These are phyloP conservation scores for Anhinga rufa DNA, from an alignment of 2,113 vertebrate genomes.

Conservation along the genomic window DNA sequence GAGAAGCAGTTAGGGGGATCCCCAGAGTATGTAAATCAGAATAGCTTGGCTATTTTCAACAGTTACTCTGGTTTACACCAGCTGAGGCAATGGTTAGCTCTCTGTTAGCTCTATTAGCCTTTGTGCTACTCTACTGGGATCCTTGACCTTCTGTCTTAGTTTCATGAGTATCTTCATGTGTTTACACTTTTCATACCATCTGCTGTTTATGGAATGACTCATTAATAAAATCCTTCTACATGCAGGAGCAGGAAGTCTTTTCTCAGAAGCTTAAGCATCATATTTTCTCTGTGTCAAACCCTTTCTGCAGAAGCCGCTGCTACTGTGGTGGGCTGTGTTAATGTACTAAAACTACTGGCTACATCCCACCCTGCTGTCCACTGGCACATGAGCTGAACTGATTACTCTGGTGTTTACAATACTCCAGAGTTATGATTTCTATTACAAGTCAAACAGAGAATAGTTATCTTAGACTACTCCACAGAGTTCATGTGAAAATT, in stretches of 20 bases:
- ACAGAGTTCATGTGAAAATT: not conserved
- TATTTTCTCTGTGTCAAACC: not conserved
- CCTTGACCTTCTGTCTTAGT: not conserved
- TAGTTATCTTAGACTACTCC: not conserved
- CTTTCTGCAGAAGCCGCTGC: not conserved
- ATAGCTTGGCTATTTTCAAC: not conserved
- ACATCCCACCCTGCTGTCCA: not conserved
- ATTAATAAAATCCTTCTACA: not conserved
- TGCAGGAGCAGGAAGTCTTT: not conserved
- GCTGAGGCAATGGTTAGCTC: not conserved
- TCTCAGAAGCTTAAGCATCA: not conserved
- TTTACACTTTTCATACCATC: not conserved
- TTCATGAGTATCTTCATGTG: constrained; percentile 5
- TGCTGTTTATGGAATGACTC: constrained; percentile 33
- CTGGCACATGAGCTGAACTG: not conserved
- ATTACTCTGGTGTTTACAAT: not conserved
- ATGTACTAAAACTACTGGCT: not conserved
- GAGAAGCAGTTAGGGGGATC: not conserved
- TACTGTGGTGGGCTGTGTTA: not conserved
- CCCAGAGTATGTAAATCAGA: not conserved
- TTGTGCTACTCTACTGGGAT: not conserved
- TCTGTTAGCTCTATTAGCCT: not conserved
- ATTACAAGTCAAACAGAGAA: not conserved
- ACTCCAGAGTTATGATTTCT: not conserved
- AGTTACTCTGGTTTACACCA: not conserved